Base-by-base conservation (phyloP, 1,140 invertebrate species). In the Pentalonia nigronervosa region DNA sequence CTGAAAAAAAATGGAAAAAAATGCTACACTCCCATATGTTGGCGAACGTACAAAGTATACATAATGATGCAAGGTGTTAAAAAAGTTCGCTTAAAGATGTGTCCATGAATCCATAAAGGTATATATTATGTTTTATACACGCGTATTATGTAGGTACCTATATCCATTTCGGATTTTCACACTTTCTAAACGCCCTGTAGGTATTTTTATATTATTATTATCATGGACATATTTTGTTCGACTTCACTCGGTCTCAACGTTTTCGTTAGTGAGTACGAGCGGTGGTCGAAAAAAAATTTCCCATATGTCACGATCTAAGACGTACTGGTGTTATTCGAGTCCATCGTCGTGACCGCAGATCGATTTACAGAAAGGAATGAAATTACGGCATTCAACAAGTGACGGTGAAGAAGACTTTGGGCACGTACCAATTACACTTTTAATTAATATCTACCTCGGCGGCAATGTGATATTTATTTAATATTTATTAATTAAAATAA, bases 1-100 rank as follows among this genome's bases (percentile, higher is more conserved):
- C 96, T 96, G 95, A 92, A 96, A 95, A 94, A 91, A 90, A 93
- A 94, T 94, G 86, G 93, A 93, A 92, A 60, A 60, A 36, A 84
- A 41, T n/a, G n/a, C 88, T 91, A 89, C 47, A 90, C 34, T 48
- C 41, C 89, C 88, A 86, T 94, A 84, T 86, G 89, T 87, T 91
- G 95, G 53, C 25, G 11, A 90, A 36, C 21, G 20, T 34, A 17
- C 48, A 11, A 84, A 84, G 25, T 45, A 41, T 84, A 84, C 7
- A 23, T 41, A 41, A n/a, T 67, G 25, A n/a, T 67, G 25, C 30
- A 76, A 76, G 30, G 60, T 76, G n/a, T 76, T 76, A 14, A 76
- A 76, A 76, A 76, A 76, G n/a, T 76, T 17, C n/a, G 30, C 4
- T 6, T 56, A 25, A 17, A 41, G 41, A 17, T 76, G 60, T 20